Base-by-base conservation (phyloP, 1,140 invertebrate genomes). In the Dufourea novaeangliae region DNA sequence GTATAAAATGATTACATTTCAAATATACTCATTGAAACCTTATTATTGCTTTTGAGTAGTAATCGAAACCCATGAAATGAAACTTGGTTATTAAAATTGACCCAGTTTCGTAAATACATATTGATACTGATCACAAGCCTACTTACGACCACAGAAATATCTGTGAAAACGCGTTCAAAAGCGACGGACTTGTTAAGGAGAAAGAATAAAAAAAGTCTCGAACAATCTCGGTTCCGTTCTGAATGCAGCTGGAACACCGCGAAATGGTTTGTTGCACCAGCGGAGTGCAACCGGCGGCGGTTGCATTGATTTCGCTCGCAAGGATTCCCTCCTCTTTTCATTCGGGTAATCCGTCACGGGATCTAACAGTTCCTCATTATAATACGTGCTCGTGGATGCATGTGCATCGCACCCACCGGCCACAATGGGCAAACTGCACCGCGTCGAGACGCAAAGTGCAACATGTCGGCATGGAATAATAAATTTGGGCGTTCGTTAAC, bases 191-290 rank as follows among this genome's bases (percentile, higher is more conserved):
- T 8, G n/a, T n/a, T n/a, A n/a, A n/a, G n/a, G 7, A 12, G 12
- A 39, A 7, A n/a, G 46, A 17, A 50, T 3, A 3, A 50, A 41
- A 63, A 82, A 82, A 64, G 78, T 61, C 80, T 68, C 78, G 39
- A 44, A 67, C 62, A 72, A 83, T 71, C 64, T 83, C 77, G 66
- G 83, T 85, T 85, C 82, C 83, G 82, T 84, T 84, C 83, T 85
- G 37, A 78, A 85, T 84, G 70, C 70, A 81, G n/a, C 72, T 67
- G n/a, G n/a, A n/a, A n/a, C n/a, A 76, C 39, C 32, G 34, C 66
- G 41, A 78, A 50, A 82, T 67, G 39, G 32, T 39, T 59, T 37
- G 64, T 59, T 39, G 63, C 56, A 64, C 63, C 56, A 73, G 20
- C 64, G 67, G 64, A 66, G 72, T 67, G 61, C 62, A 67, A 67